Conservation (phyloP, 2,797 vertebrate species). For the Catharus ustulatus region DNA sequence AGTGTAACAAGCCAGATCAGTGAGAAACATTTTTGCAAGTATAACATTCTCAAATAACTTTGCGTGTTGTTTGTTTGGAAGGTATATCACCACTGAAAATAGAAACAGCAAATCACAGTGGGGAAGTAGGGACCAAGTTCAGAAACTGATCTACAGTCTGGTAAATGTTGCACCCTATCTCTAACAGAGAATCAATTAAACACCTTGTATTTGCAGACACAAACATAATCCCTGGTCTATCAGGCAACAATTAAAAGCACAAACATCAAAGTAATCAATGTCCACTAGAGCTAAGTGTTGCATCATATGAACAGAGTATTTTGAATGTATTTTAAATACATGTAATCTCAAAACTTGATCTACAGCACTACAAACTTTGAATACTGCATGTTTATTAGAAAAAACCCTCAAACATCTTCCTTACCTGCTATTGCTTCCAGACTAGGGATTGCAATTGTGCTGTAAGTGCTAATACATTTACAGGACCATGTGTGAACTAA, state of each 20-base stretch:
- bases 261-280: not conserved
- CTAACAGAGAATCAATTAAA: not conserved
- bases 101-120: not conserved
- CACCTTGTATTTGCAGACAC: not conserved
- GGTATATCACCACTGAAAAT: not conserved
- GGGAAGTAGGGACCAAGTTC: not conserved
- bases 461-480: conserved; percentile 90
- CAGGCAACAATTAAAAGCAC: not conserved
- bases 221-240: not conserved
- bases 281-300: not conserved
- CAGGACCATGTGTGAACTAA: conserved; percentile 87
- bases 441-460: conserved; percentile 91
- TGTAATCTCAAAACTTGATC: not conserved
- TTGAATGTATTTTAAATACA: not conserved
- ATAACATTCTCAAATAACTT: not conserved
- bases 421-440: conserved; percentile 93
- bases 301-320: not conserved
- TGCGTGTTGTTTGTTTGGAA: not conserved
- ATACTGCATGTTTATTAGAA: not conserved
- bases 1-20: not conserved
- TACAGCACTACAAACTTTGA: not conserved
- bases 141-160: not conserved
- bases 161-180: not conserved
- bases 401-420: not conserved
- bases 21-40: not conserved